Percentiles rank a stretch among this genome's conserved stretches.
phyloP scores from a whole-genome alignment of 2,797 vertebrate species.

The Chelidonichthys spinosus region DNA sequence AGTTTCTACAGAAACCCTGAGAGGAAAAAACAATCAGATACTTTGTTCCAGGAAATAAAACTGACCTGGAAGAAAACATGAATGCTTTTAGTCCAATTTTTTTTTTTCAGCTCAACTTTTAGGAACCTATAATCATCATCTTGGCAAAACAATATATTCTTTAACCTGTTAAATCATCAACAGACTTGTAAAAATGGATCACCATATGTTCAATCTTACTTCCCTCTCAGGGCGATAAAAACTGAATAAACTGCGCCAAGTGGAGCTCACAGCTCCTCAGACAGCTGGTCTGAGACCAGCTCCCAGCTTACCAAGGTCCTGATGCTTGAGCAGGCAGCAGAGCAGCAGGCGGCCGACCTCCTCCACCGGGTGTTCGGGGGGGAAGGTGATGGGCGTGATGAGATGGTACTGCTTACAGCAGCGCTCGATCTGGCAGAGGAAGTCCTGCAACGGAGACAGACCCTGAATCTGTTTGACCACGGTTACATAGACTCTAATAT shows the following conservation, averaged over 20 bases:
- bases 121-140: too few species aligned
- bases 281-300: conserved; percentile 36
- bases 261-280: not conserved
- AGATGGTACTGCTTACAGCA: conserved; percentile 98
- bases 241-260: not conserved
- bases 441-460: conserved; percentile 86
- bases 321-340: conserved; percentile 97
- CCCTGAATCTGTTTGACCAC: not conserved
- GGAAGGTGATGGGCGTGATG: conserved; percentile 97
- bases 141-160: too few species aligned
- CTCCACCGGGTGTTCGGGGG: conserved; percentile 97
- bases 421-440: conserved; percentile 97
- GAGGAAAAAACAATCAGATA: too few species aligned
- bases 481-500: too few species aligned
- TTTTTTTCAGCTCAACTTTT: too few species aligned
- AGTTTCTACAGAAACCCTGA: too few species aligned
- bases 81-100: not conserved
- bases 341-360: conserved; percentile 96
- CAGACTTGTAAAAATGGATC: too few species aligned
- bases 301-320: conserved; percentile 93
- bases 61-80: not conserved
- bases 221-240: not conserved
- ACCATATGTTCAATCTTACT: too few species aligned
- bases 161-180: too few species aligned
- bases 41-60: not conserved